Conservation (phyloP, 2,113 vertebrate species). For the Etia nguti region DNA sequence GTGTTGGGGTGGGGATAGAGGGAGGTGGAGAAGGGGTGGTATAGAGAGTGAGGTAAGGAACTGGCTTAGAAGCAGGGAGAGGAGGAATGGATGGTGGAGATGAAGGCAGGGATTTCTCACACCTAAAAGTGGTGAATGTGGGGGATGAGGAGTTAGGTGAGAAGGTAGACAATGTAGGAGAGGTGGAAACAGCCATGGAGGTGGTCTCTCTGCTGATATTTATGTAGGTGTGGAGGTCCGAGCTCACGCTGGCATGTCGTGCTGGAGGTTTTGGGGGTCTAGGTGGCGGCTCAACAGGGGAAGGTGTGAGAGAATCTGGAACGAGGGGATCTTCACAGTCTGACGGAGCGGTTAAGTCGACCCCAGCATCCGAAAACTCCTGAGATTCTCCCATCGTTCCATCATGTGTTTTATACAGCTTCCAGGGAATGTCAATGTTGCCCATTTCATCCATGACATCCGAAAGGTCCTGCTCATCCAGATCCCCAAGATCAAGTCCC, state of each 20-base stretch:
- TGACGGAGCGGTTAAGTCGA: conserved; percentile 73
- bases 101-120: conserved; percentile 55
- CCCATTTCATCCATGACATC: conserved; percentile 73
- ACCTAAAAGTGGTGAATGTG: conserved; percentile 64
- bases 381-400: conserved; percentile 64
- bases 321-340: conserved; percentile 69
- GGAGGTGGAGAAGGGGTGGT: conserved; percentile 57
- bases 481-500: conserved; percentile 63
- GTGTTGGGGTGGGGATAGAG: conserved; percentile 53
- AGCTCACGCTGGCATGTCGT: conserved; percentile 67
- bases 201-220: conserved; percentile 68
- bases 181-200: conserved; percentile 56
- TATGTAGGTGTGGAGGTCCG: conserved; percentile 73
- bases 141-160: conserved; percentile 62
- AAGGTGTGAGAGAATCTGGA: conserved; percentile 68
- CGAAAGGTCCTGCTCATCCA: conserved; percentile 65
- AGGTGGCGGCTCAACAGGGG: conserved; percentile 66
- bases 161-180: conserved; percentile 56
- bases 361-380: conserved; percentile 76
- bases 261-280: conserved; percentile 74
- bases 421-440: conserved; percentile 69
- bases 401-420: conserved; percentile 61
- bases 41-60: conserved; percentile 63
- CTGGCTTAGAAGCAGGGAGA: conserved; percentile 50
- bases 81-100: conserved; percentile 62